A percentile compares a stretch with the other conserved stretches of the same genome.
Conservation (phyloP, 2,888 invertebrate genomes). For the Ctenicera cuprea region DNA sequence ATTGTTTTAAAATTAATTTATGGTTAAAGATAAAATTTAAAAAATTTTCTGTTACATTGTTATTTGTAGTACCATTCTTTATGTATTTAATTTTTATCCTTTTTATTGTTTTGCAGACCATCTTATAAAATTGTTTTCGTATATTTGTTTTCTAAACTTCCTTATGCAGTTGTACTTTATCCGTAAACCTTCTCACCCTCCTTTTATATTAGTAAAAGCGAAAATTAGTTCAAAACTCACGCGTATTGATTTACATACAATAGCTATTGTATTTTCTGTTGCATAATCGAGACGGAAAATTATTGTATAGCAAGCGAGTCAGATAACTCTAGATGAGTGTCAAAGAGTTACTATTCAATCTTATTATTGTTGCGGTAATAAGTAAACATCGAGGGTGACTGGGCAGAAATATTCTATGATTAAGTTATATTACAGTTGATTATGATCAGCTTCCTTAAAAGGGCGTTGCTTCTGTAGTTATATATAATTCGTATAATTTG, state of each 20-base stretch:
- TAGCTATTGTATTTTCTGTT: conserved; percentile 22
- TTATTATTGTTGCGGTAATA: background rate
- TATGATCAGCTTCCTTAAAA: conserved; percentile 18
- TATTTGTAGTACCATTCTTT: too few species aligned
- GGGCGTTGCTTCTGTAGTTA: conserved; percentile 11
- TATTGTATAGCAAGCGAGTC: background rate
- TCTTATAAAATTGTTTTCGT: too few species aligned
- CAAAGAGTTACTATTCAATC: conserved; percentile 1
- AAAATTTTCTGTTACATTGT: too few species aligned
- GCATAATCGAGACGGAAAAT: conserved; percentile 18
- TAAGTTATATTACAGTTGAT: conserved; percentile 12
- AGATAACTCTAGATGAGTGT: conserved; percentile 18
- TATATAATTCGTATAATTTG: conserved; percentile 19
- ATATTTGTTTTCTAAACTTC: too few species aligned
- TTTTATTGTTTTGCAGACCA: too few species aligned
- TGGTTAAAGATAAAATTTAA: too few species aligned
- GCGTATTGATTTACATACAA: conserved; percentile 17
- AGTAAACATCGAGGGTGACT: background rate
- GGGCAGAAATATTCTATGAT: background rate
- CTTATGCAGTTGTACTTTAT: background rate
- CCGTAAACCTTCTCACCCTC: background rate
- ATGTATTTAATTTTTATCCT: too few species aligned
- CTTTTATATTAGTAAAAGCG: conserved; percentile 12
- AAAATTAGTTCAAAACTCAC: conserved; percentile 24
- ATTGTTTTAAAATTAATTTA: too few species aligned